Evolutionary conservation across 2,113 vertebrate genomes (phyloP), one percentile per base, ranked within the genome.

Genomic region (Leptodactylus fuscus): DNA sequence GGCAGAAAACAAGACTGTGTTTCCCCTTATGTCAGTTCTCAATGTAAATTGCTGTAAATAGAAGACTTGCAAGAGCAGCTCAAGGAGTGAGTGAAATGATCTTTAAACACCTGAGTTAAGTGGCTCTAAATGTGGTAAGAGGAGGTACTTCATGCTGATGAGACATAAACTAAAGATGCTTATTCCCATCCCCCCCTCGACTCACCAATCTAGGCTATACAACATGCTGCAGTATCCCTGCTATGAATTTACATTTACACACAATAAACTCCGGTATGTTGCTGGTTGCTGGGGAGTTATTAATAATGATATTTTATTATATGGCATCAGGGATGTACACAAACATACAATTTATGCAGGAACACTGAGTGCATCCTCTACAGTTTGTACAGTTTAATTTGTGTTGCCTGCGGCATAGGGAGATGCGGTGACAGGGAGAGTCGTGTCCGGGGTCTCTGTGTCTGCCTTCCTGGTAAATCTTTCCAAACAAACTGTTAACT

Each of bases 271-370:
- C 44, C 16, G 7, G 24, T 29, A 48, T 29, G 27, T 20, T 51
- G 46, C 15, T 29, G 73, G 24, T 51, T 76, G 73, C 81, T 51
- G 65, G 81, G 60, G 78, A 81, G 78, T 62, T 62, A 81, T 81
- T 81, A 81, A 81, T 81, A 62, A 81, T 62, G 55, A 65, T 44
- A 60, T 81, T 81, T 81, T 81, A 81, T 81, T 81, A 81, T 34
- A 65, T 36, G 44, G 78, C 55, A 60, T 44, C 34, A 41, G 55
- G 78, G 38, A 44, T 44, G 38, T 44, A 81, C 51, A 81, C 51
- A 81, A 41, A 38, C 78, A 60, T 41, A 81, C 78, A 81, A 81
- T 81, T 81, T 81, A 81, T 81, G 78, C 78, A 65, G 53, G 53
- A 76, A 81, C 55, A 62, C 78, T 41, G 78, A 81, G 53, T 62